phyloP scores from a whole-genome alignment of 2,113 vertebrate species.

The Dissostichus mawsoni region DNA sequence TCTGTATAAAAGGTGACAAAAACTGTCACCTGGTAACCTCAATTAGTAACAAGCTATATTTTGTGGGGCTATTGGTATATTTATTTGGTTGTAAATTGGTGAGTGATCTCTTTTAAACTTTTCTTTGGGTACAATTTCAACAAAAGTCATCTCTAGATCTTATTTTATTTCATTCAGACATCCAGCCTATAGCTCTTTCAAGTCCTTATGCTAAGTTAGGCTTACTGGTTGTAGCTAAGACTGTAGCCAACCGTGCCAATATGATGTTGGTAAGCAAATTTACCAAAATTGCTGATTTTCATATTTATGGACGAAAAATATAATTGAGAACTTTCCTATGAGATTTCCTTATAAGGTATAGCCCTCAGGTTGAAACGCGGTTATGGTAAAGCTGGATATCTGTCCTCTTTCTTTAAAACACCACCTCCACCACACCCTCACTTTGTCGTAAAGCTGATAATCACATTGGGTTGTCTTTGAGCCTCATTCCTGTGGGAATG shows the following conservation, averaged over 20 bases:
- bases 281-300: too few species aligned
- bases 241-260: too few species aligned
- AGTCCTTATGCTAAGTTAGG: not conserved
- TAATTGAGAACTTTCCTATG: too few species aligned
- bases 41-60: too few species aligned
- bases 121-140: too few species aligned
- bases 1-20: not conserved
- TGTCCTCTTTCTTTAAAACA: conserved; percentile 29
- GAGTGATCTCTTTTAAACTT: not conserved
- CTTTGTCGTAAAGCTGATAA: conserved; percentile 57
- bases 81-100: not conserved
- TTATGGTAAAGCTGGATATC: conserved; percentile 19
- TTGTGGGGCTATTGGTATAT: not conserved
- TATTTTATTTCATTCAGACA: not conserved
- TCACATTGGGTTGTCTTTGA: conserved; percentile 45
- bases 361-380: not conserved
- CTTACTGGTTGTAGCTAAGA: not conserved
- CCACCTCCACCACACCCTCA: conserved; percentile 41
- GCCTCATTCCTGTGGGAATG: conserved; percentile 64
- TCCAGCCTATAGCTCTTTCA: not conserved
- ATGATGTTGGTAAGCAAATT: too few species aligned
- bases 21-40: not conserved
- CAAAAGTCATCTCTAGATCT: not conserved
- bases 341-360: too few species aligned
- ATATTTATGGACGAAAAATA: too few species aligned